Base-by-base conservation (phyloP, 2,797 vertebrate species). In the Lagodon rhomboides region DNA sequence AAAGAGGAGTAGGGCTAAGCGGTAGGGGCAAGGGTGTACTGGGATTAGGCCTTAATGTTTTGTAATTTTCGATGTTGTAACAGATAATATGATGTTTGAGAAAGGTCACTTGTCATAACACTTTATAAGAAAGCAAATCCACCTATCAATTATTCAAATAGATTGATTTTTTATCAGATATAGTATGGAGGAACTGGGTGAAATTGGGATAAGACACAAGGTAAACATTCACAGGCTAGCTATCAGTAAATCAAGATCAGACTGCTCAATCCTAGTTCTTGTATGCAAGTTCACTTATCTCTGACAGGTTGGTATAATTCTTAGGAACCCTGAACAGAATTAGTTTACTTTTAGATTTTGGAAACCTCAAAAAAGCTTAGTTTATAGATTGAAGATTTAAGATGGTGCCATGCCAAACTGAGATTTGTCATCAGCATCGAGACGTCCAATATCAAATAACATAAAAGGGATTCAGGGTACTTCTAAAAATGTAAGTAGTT, bases 401-500 rank as follows among this genome's bases (percentile, higher is more conserved):
- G 16, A 50, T 62, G 62, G 56, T 49, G 43, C 41, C 70, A 5
- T 12, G 56, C 56, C 65, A 83, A 53, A 65, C 66, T 61, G 27
- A 54, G 12, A 75, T 75, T 65, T 71, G 25, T 77, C 66, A 54
- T 79, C 54, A 59, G 34, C 56, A 74, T 60, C 38, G 41, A 68
- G 70, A 77, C 61, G 30, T 66, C n/a, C n/a, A 55, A 65, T 62
- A 56, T 79, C 56, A 60, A 82, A 84, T 71, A 75, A 70, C 41
- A 55, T 77, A 22, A 51, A 72, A 74, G 12, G 12, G 51, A 83
- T 18, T 59, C n/a, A 53, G 62, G 56, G 25, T n/a, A 74, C 68
- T 82, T 83, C 62, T 80, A 85, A 85, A 85, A 88, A 82, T 63
- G 27, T 47, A 80, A 77, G 43, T 53, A 68, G 68, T 80, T 80